Base-by-base conservation (phyloP, 2,797 vertebrate species). In the Stomatorhinus walkeri region DNA sequence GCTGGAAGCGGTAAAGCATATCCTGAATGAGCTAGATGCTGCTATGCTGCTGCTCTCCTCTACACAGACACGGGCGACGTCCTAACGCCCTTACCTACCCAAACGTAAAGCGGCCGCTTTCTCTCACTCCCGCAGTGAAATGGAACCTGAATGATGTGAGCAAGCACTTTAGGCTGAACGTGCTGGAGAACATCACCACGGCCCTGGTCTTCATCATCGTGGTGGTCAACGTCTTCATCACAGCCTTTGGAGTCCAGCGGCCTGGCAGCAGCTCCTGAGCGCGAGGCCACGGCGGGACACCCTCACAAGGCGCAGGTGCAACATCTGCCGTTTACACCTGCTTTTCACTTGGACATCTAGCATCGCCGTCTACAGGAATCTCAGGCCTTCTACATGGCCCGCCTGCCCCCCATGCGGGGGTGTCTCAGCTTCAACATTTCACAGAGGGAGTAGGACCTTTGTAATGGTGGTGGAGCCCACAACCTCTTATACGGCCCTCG, bases 221-320 rank as follows among this genome's bases (percentile, higher is more conserved):
- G 0, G 97, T 98, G 1, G 94, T 99, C 88, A 99, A 99, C 90
- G 93, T 99, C 93, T 99, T 99, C 92, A 97, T 99, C 93, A 99
- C 98, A 0, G 98, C 98, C 8, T 99, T 99, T 2, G 98, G 98
- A 0, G 97, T 99, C 46, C 98, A 99, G 94, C 96, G 93, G 64
- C 96, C 98, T 2, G 64, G 2, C 0, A 0, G 32, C 1, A 88
- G 24, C 2, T 28, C 85, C 9, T 94, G 90, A 92, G 59, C 32
- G 0, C 7, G 9, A 19, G 28, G 48, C 51, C 52, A 3, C 0
- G 7, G 43, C 85, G 86, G 88, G 85, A n/a, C 56, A 19, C 48
- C 68, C 16, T 16, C 16, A 54, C 28, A 56, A 8, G 51, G 28
- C 14, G n/a, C 7, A 87, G 85, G 52, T 87, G 49, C 28, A 56